phyloP scores from a whole-genome alignment of 2,113 vertebrate genomes.

The Ivindomyrus marchei region DNA sequence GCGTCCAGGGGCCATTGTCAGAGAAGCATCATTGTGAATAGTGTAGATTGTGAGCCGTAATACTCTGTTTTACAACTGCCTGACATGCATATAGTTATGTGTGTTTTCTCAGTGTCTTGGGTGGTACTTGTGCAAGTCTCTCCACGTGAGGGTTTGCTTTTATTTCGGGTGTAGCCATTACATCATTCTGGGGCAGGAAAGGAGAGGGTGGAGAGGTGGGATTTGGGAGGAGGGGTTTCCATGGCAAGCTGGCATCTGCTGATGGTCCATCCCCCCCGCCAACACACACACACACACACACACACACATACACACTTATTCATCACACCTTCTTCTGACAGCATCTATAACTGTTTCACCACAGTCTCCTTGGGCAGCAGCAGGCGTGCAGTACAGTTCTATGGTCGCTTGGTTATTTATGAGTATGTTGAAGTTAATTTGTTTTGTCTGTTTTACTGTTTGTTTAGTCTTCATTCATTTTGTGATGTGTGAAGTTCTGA shows the following conservation, averaged over 20 bases:
- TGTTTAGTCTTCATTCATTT: not conserved
- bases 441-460: not conserved
- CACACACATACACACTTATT: not conserved
- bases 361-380: not conserved
- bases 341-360: not conserved
- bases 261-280: not conserved
- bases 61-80: not conserved
- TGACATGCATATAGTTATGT: not conserved
- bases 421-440: not conserved
- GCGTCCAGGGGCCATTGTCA: not conserved
- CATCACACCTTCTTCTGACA: conserved; percentile 1
- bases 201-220: conserved; percentile 12
- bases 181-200: conserved; percentile 32
- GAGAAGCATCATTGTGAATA: not conserved
- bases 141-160: conserved; percentile 36
- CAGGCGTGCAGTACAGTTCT: not conserved
- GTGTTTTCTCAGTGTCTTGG: not conserved
- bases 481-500: not conserved
- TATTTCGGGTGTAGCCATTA: conserved; percentile 48
- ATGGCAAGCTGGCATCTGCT: not conserved
- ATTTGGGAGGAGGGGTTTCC: conserved; percentile 15
- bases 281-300: not conserved
- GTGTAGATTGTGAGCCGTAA: not conserved
- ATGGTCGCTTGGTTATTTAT: not conserved
- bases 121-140: not conserved